These are phyloP conservation scores for Nilaparvata lugens DNA, from an alignment of 1,140 invertebrate genomes.

Conservation along the genomic window DNA sequence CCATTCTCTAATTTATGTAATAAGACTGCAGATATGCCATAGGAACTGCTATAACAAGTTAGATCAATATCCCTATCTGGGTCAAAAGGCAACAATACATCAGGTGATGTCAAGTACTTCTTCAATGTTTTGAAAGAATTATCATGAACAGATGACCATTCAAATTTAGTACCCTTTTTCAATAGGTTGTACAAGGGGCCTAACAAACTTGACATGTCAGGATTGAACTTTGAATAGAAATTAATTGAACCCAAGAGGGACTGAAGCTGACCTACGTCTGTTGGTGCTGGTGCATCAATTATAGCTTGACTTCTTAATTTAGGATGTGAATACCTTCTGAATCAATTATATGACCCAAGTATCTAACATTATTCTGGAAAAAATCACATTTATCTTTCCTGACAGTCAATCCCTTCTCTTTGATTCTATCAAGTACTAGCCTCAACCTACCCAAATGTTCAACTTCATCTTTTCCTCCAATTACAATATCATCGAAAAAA, in stretches of 20 bases:
- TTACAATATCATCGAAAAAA: conserved; percentile 21
- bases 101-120: not conserved
- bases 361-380: conserved; percentile 16
- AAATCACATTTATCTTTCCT: conserved; percentile 24
- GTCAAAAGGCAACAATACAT: not conserved
- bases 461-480: conserved; percentile 8
- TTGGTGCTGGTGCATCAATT: conserved; percentile 23
- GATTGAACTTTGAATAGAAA: conserved; percentile 30
- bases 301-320: conserved; percentile 27
- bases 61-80: no score
- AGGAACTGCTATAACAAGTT: no score
- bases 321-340: conserved; percentile 25
- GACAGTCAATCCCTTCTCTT: conserved; percentile 14
- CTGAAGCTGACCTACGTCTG: conserved; percentile 24
- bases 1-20: no score
- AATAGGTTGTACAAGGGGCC: conserved; percentile 28
- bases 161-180: conserved; percentile 16
- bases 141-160: not conserved
- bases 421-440: conserved; percentile 14
- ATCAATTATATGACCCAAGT: conserved; percentile 32
- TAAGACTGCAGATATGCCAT: no score
- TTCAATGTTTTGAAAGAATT: not conserved
- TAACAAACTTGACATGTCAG: conserved; percentile 24
- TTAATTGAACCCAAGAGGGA: conserved; percentile 30
- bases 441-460: conserved; percentile 8